phyloP scores from a whole-genome alignment of 2,797 vertebrate genomes.

The Chelon auratus region DNA sequence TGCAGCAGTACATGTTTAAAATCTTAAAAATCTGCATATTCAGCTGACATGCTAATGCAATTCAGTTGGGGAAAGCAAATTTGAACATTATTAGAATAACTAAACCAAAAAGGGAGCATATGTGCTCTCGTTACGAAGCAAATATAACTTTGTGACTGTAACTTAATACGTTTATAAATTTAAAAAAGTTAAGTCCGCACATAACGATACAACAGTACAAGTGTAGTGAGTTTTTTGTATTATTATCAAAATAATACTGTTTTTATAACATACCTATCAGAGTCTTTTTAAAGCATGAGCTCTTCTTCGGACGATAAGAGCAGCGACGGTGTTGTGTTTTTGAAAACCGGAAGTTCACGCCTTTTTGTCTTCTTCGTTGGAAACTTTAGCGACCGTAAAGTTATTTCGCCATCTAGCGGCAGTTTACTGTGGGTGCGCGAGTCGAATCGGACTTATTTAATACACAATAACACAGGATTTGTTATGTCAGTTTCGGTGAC shows the following conservation, averaged over 20 bases:
- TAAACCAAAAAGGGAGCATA: neutral
- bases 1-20: neutral
- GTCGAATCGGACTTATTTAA: too few relatives aligned
- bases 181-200: neutral
- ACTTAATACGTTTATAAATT: neutral
- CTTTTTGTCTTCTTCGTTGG: slow-evolving; percentile 61
- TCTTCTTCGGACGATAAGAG: fast-evolving
- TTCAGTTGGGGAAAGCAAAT: neutral
- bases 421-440: too few relatives aligned
- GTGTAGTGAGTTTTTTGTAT: fast-evolving
- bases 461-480: neutral
- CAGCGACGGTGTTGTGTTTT: slow-evolving; percentile 24
- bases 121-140: neutral
- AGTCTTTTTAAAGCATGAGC: neutral
- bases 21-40: neutral
- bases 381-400: neutral
- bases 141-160: neutral
- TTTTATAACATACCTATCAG: slow-evolving; percentile 17
- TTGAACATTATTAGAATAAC: neutral
- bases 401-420: slow-evolving; percentile 43
- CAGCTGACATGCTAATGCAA: neutral
- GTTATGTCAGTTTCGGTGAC: neutral
- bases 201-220: neutral
- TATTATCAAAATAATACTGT: neutral
- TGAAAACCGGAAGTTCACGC: slow-evolving; percentile 66